Evolutionary conservation across 1,140 invertebrate genomes (phyloP), one percentile per base, ranked within the genome.

Genomic region (Solen grandis): DNA sequence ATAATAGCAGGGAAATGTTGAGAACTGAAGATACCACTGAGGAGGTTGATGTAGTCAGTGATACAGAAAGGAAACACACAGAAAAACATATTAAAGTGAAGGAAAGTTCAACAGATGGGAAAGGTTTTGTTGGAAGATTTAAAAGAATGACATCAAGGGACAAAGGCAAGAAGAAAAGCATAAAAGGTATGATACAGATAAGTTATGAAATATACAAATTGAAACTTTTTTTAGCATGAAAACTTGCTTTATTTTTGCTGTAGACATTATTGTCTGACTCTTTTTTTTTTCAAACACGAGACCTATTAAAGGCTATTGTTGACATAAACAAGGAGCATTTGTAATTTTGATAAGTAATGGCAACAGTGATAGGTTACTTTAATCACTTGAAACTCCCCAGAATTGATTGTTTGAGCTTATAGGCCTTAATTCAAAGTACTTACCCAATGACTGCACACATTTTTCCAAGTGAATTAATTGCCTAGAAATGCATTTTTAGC

Each of bases 81-180:
- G 77, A 80, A 19, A 60, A 50, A 41, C 36, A 36, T 33, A n/a
- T 41, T n/a, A 57, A 63, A 25, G 66, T 65, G 29, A 70, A 72
- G 46, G 66, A 73, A 29, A 80, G 66, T 31, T 54, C 50, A 19
- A 46, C 22, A 16, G 38, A 73, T 29, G 31, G 46, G 50, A 57
- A 33, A 8, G 68, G 77, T 2, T 36, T 80, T 5, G 19, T 80
- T 5, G 68, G 77, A 52, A 70, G 29, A 25, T 27, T 70, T 4
- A n/a, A 22, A 16, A 59, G 68, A 38, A 19, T 80, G 27, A 80
- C 76, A 14, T 59, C 54, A 5, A 55, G 66, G 33, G 66, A 70
- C 27, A 69, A 69, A 62, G 25, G 27, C 25, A 79, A n/a, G n/a
- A 38, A 36, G 25, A 16, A 46, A 19, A 8, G 27, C 25, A 68